A percentile compares a stretch with the other conserved stretches of the same genome.
phyloP scores from a whole-genome alignment of 2,797 vertebrate genomes.

The Enteromius afrohamiltoni region DNA sequence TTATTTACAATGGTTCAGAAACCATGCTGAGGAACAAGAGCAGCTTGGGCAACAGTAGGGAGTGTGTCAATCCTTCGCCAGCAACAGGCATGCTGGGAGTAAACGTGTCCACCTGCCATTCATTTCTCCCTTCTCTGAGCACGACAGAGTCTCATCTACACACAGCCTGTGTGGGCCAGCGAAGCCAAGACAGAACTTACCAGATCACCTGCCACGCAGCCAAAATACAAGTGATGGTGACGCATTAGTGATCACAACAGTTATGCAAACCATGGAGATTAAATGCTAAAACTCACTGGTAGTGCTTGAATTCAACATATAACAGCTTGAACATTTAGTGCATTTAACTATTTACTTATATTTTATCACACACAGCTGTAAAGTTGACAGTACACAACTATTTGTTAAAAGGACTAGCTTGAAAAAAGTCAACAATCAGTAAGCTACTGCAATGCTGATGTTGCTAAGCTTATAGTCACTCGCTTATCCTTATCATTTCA shows the following conservation, averaged over 20 bases:
- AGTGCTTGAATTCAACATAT: neutral
- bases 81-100: constrained; percentile 65
- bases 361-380: neutral
- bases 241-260: constrained; percentile 21
- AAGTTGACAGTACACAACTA: neutral
- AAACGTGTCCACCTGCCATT: constrained; percentile 74
- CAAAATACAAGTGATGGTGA: constrained; percentile 33
- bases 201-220: constrained; percentile 14
- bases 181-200: constrained; percentile 26
- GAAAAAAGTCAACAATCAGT: neutral
- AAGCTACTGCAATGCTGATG: neutral
- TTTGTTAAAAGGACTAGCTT: neutral
- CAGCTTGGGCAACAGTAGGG: constrained; percentile 81
- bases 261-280: neutral
- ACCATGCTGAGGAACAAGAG: constrained; percentile 63
- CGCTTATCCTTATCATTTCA: neutral
- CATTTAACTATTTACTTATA: neutral
- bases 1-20: neutral
- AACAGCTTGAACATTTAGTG: neutral
- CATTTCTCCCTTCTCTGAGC: constrained; percentile 56
- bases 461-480: neutral
- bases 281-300: neutral
- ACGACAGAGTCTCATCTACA: constrained; percentile 42
- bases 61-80: constrained; percentile 74
- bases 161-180: constrained; percentile 45